phyloP scores from a whole-genome alignment of 2,797 vertebrate genomes.

The Agapornis canus region DNA sequence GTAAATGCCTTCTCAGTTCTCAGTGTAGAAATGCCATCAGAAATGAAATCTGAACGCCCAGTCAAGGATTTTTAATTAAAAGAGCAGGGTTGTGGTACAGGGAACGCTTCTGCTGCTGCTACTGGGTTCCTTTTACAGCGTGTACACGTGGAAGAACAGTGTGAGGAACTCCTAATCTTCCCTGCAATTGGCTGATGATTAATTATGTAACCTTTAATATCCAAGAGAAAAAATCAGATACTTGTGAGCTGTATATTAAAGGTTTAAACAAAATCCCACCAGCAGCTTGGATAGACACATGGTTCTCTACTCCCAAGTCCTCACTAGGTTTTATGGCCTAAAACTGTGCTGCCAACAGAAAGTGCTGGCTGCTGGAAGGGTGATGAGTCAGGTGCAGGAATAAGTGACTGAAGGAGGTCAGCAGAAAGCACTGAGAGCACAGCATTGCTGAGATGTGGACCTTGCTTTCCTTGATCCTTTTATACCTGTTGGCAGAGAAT shows the following conservation, averaged over 20 bases:
- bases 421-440: neutral
- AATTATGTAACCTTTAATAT: neutral
- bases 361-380: neutral
- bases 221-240: neutral
- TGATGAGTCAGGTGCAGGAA: neutral
- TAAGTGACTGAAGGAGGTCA: neutral
- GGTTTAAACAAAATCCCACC: neutral
- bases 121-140: neutral
- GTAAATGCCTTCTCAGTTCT: neutral
- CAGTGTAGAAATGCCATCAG: neutral
- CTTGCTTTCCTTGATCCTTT: neutral
- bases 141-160: neutral
- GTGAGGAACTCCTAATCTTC: neutral
- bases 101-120: neutral
- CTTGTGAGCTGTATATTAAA: neutral
- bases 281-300: neutral
- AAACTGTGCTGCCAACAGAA: neutral
- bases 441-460: neutral
- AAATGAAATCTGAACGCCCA: neutral
- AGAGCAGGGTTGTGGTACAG: neutral
- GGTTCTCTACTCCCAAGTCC: accelerated
- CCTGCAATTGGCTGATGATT: neutral
- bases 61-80: neutral
- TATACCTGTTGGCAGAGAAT: neutral
- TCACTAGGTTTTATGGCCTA: neutral